Evolutionary conservation across 2,888 invertebrate species (phyloP).

Genomic region (Vanessa cardui): DNA sequence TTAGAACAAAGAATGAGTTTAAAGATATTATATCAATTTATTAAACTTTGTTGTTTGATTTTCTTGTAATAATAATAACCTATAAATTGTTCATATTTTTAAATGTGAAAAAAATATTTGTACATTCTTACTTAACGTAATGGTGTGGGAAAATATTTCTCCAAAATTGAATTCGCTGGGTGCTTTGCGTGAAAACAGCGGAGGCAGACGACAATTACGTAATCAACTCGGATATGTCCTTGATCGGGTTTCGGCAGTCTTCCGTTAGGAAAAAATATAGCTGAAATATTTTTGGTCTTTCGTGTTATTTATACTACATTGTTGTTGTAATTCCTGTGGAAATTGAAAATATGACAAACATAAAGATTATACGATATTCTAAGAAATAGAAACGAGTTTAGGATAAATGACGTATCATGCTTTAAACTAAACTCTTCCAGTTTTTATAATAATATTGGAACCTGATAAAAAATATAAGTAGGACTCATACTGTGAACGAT

Average conservation of each 20-base stretch:
- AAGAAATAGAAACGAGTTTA: no score
- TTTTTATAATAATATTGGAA: no score
- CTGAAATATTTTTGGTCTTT: conserved; percentile 1
- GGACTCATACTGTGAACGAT: no score
- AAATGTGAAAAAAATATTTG: background rate
- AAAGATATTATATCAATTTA: background rate
- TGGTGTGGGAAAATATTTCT: conserved; percentile 2
- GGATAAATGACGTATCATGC: no score
- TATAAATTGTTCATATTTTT: background rate
- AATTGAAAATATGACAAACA: no score
- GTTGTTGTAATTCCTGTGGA: background rate
- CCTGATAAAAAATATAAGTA: no score
- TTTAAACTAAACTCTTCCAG: no score
- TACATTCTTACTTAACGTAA: background rate
- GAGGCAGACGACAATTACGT: conserved; percentile 36
- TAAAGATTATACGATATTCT: no score
- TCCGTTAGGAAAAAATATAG: conserved; percentile 35
- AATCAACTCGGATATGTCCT: conserved; percentile 33
- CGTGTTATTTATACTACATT: no score
- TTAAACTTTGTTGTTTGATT: no score
- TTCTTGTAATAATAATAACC: no score
- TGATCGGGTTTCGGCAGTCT: conserved; percentile 31
- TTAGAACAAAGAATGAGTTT: background rate
- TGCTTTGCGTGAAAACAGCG: conserved; percentile 22
- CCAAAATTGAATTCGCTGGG: conserved; percentile 18